phyloP scores from a whole-genome alignment of 1,140 invertebrate species.

The Lucilia sericata region DNA sequence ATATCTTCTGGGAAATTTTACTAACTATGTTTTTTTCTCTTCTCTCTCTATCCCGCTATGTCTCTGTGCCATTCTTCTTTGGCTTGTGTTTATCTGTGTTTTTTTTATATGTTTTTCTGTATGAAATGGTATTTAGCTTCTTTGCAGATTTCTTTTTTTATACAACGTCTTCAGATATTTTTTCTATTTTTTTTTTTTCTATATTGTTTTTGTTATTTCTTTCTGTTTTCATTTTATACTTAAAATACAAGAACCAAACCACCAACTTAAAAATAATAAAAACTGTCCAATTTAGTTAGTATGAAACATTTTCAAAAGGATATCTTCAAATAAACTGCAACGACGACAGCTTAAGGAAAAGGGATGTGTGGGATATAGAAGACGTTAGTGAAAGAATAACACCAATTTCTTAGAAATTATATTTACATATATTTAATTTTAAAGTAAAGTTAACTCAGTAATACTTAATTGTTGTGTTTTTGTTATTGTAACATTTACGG shows the following conservation, averaged over 20 bases:
- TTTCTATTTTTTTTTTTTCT: not conserved
- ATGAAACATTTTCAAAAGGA: not conserved
- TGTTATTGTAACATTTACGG: not conserved
- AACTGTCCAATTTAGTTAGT: slow-evolving; percentile 21
- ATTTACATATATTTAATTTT: not conserved
- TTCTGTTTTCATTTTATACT: too few relatives aligned
- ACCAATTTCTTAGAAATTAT: not conserved
- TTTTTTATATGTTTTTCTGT: not conserved
- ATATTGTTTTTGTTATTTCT: not conserved
- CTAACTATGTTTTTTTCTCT: slow-evolving; percentile 19
- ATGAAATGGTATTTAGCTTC: not conserved
- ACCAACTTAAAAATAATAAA: slow-evolving; percentile 5
- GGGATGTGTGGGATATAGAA: not conserved
- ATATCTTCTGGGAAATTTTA: slow-evolving; percentile 31
- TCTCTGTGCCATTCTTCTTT: not conserved
- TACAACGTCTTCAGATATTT: not conserved
- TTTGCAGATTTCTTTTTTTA: not conserved
- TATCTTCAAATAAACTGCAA: not conserved
- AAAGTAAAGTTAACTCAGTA: not conserved
- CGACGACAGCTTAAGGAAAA: not conserved
- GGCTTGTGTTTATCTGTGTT: not conserved
- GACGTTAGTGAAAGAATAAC: not conserved
- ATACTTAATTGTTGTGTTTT: not conserved
- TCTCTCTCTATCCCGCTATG: too few relatives aligned
- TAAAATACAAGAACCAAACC: not conserved